Evolutionary conservation across 1,140 invertebrate species (phyloP), one percentile per base, ranked within the genome.

Genomic region (Hylyphantes graminicola): DNA sequence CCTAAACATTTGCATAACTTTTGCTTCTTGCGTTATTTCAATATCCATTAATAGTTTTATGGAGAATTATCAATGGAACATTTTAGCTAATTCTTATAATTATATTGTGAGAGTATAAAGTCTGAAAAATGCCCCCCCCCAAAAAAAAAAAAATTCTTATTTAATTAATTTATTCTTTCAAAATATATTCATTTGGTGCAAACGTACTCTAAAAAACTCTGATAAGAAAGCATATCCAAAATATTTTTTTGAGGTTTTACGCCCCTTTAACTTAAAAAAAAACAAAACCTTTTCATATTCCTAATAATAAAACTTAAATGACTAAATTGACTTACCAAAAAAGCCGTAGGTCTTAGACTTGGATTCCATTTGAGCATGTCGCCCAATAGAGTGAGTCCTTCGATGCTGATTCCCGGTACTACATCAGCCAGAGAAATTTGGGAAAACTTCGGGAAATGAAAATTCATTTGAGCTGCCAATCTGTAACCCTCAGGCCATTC

Each of bases 401-500:
- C 94, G 65, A 93, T 90, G 88, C 94, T 94, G 10, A 96, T 95
- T 87, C 96, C 94, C 3, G 95, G 94, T 76, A 99, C 94, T 8
- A 98, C 90, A 70, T 94, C 92, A 79, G 92, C 92, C 48, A 99
- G 90, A 10, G 94, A 93, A n/a, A 96, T 95, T 87, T 93, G 92
- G 0, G 92, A 92, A 87, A 96, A 95, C 88, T 95, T 94, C 6
- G 98, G 98, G 91, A 99, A 99, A 84, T 95, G 95, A 88, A 99
- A 99, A 87, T 99, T 98, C 93, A 99, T 97, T 57, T 94, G 94
- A 5, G 94, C 92, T 0, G 98, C 97, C 68, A 99, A 91, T 85
- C 95, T 93, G 89, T 96, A 96, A 3, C 97, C 98, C 88, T 99
- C 98, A 0, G 96, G 93, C 98, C 98, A 99, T 83, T 98, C 95